Conservation (phyloP, 53 echinoderm and acorn worm genomes). For the Hippasteria phrygiana region DNA sequence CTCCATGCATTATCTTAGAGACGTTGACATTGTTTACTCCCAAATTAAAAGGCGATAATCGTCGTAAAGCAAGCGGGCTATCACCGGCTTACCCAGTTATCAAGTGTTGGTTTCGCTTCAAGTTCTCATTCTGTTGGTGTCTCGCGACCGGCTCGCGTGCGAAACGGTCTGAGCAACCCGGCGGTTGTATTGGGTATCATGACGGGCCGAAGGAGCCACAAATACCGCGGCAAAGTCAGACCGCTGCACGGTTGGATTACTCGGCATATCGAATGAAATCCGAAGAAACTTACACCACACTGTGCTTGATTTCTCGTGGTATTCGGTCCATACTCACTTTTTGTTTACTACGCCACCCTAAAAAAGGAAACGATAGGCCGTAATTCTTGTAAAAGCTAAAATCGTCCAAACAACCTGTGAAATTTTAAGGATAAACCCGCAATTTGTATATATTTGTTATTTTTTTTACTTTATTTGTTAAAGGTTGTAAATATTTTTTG, state of each 20-base stretch:
- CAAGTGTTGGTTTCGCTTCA: conserved; percentile 50
- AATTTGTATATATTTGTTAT: no score
- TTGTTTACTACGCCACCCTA: no score
- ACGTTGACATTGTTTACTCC: background rate
- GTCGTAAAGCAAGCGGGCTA: background rate
- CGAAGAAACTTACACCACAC: conserved; percentile 39
- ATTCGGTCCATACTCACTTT: no score
- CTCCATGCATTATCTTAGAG: background rate
- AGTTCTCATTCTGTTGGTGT: conserved; percentile 18
- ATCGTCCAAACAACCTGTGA: no score
- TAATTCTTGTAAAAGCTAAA: no score
- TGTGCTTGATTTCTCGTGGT: background rate
- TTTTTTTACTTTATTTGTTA: no score
- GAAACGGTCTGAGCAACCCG: background rate
- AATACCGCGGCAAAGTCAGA: background rate
- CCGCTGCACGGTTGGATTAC: conserved; percentile 29
- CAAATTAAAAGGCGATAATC: conserved; percentile 44
- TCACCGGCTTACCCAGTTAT: conserved; percentile 27
- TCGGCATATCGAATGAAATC: conserved; percentile 26
- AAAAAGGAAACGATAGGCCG: no score
- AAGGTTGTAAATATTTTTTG: no score
- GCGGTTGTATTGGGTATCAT: conserved; percentile 32
- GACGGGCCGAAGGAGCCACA: background rate
- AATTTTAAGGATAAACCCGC: no score
- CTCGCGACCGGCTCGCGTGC: conserved; percentile 61